Conservation (phyloP, 2,113 vertebrate genomes). For the Cinclus mexicanus region DNA sequence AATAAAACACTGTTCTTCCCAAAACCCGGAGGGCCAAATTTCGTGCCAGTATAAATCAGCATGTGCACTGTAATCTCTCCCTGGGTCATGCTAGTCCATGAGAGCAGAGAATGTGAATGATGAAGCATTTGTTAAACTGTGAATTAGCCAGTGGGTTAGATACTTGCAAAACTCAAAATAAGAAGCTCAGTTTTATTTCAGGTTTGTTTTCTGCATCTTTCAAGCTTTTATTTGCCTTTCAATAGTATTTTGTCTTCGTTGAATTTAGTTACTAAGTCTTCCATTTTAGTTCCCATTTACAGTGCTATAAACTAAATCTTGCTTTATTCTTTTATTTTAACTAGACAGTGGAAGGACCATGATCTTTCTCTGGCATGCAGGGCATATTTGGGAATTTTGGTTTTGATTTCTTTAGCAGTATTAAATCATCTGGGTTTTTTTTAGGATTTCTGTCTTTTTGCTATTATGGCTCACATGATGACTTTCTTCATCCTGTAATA, state of each 20-base stretch:
- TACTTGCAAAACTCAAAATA: not conserved
- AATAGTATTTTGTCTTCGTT: not conserved
- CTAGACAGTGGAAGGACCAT: not conserved
- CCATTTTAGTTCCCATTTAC: not conserved
- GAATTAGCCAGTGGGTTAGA: not conserved
- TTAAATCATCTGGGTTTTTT: not conserved
- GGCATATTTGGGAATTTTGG: not conserved
- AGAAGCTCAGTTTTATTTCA: not conserved
- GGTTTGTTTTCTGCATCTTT: not conserved
- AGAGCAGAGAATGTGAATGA: not conserved
- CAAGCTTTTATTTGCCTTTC: not conserved
- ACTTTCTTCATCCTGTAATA: not conserved
- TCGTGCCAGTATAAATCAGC: slow-evolving; percentile 26
- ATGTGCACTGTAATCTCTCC: not conserved
- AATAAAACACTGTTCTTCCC: slow-evolving; percentile 36
- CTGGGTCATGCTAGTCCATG: not conserved
- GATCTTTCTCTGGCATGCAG: not conserved
- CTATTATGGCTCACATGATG: not conserved
- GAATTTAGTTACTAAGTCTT: not conserved
- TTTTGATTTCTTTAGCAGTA: not conserved
- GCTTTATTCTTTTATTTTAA: not conserved
- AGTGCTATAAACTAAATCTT: not conserved
- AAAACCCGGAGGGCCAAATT: slow-evolving; percentile 28
- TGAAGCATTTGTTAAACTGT: not conserved
- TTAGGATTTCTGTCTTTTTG: not conserved